Percentiles rank a stretch among this genome's conserved stretches.
phyloP scores from a whole-genome alignment of 1,140 invertebrate species.

The Tetramorium simillimum region DNA sequence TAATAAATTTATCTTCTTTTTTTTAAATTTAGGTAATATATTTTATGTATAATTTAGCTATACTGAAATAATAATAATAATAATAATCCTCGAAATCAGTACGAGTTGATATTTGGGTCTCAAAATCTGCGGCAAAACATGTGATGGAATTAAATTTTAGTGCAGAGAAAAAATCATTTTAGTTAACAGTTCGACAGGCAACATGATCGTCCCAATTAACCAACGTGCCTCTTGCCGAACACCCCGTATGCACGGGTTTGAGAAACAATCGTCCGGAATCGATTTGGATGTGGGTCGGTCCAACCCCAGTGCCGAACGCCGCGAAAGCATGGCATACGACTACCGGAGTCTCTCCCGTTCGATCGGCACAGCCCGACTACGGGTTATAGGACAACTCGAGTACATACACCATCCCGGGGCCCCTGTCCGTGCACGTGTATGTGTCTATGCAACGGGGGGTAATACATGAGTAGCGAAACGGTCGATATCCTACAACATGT shows the following conservation, averaged over 20 bases:
- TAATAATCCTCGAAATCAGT: neutral
- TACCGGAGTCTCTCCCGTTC: slow-evolving; percentile 4
- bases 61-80: neutral
- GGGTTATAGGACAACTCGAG: slow-evolving; percentile 14
- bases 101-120: neutral
- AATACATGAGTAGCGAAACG: slow-evolving; percentile 52
- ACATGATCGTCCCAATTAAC: neutral
- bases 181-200: neutral
- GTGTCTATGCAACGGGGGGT: slow-evolving; percentile 13
- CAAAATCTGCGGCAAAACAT: neutral
- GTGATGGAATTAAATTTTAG: neutral
- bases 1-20: neutral
- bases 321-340: slow-evolving; percentile 50
- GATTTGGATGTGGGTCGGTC: slow-evolving; percentile 57
- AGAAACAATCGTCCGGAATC: slow-evolving; percentile 42
- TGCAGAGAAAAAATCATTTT: neutral
- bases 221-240: slow-evolving; percentile 14
- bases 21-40: neutral
- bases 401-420: slow-evolving; percentile 18
- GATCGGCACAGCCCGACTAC: slow-evolving; percentile 14
- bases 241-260: neutral
- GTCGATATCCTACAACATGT: slow-evolving; percentile 72
- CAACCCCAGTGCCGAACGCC: slow-evolving; percentile 31
- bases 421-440: slow-evolving; percentile 3
- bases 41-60: no score